Base-by-base conservation (phyloP, 2,888 invertebrate genomes). In the Clistopyga incitator region DNA sequence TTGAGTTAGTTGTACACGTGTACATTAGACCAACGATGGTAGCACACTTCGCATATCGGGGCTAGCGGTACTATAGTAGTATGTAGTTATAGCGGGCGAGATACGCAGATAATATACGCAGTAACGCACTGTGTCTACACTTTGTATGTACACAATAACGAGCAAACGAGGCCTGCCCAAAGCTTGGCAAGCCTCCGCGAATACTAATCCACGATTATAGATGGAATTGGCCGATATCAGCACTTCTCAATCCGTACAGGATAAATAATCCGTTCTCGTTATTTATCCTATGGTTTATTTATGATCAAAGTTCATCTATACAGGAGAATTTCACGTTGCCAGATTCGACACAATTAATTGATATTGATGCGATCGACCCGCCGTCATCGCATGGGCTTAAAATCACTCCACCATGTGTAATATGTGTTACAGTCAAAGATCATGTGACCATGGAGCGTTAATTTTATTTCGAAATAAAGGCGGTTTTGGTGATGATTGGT, bases 1-100 rank as follows among this genome's bases (percentile, higher is more conserved):
- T 75, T 64, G 50, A 52, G 38, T 64, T 47, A 64, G 64, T 80
- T 13, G 70, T 67, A 72, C 80, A 83, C 83, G 83, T 83, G 83
- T 80, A 54, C 78, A 59, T 59, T 34, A n/a, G 38, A 64, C 18
- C n/a, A n/a, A 13, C 38, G 34, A 29, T 4, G 29, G 29, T 59
- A 59, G 61, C 34, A n/a, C 4, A n/a, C 10, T 59, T 29, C 29
- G 59, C 42, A 42, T 56, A 64, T 23, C 54, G 18, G 3, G 72
- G 13, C 13, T 61, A 74, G 72, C 72, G 72, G 72, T 74, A 74
- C 72, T 47, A 47, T 42, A 11, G 20, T 20, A 20, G 64, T 64
- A 34, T 29, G 25, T 34, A 25, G 23, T 18, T 34, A 47, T 13
- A 50, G 38, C 64, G 42, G 64, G 42, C 38, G 42, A 38, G 64